Conservation (phyloP, 2,113 vertebrate genomes). For the Caloenas nicobarica region DNA sequence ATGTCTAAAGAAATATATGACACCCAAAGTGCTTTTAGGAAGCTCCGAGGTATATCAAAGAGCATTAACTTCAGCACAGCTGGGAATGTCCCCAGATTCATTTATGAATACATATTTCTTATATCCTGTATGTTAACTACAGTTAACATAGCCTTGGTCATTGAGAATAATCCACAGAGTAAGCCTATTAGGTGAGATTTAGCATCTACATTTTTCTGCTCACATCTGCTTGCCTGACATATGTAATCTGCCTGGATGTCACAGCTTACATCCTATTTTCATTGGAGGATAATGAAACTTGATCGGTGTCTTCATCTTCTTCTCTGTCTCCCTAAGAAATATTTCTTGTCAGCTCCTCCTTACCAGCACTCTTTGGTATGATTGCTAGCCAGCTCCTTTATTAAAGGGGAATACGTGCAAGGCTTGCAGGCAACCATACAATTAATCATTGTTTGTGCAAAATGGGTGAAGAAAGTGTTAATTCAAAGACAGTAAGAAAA, state of each 20-base stretch:
- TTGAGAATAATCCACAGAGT: conserved; percentile 45
- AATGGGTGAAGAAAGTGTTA: not conserved
- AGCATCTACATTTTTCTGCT: conserved; percentile 50
- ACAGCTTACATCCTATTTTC: conserved; percentile 54
- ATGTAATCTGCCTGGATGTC: conserved; percentile 49
- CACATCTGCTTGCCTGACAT: conserved; percentile 53
- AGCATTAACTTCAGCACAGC: conserved; percentile 7
- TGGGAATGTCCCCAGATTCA: not conserved
- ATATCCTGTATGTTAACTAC: not conserved
- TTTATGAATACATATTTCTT: not conserved
- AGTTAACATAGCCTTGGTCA: conserved; percentile 1
- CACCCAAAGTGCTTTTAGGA: not conserved
- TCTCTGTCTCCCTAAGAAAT: not conserved
- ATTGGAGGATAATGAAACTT: conserved; percentile 28
- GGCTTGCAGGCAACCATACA: not conserved
- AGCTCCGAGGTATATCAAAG: conserved; percentile 1
- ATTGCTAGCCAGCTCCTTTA: not conserved
- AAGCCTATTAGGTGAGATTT: conserved; percentile 60
- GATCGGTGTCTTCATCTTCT: conserved; percentile 31
- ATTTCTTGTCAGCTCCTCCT: not conserved
- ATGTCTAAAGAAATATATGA: not conserved
- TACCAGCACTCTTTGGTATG: not conserved
- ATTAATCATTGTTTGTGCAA: conserved; percentile 30
- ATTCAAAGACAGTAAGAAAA: conserved; percentile 8
- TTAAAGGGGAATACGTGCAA: not conserved